These are phyloP conservation scores for Choloepus didactylus DNA, from an alignment of 2,797 vertebrate genomes.

Conservation along the genomic window DNA sequence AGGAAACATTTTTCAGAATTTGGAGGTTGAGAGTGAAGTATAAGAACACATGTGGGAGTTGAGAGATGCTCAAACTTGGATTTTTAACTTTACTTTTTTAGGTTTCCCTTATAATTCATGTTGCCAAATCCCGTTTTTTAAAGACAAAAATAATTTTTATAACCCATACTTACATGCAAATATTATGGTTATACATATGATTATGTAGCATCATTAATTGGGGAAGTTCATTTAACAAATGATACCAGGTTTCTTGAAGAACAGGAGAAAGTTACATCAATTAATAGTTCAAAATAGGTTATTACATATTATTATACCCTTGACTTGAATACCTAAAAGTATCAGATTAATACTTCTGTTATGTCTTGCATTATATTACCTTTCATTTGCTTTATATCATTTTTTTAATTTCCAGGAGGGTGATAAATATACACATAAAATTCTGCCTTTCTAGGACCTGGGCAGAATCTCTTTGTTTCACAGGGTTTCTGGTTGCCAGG, in stretches of 20 bases:
- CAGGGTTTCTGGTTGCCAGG: constrained; percentile 30
- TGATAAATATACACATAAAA: constrained; percentile 67
- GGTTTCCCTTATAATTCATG: not conserved
- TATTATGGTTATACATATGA: not conserved
- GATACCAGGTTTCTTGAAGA: constrained; percentile 20
- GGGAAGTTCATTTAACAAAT: not conserved
- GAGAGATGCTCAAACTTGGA: constrained; percentile 47
- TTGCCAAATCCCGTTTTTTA: constrained; percentile 36
- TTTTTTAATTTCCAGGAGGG: constrained; percentile 60
- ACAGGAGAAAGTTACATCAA: constrained; percentile 1
- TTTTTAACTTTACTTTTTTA: constrained; percentile 50
- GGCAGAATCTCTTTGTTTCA: constrained; percentile 57
- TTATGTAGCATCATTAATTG: not conserved
- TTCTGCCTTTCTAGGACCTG: constrained; percentile 49
- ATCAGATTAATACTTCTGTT: not conserved
- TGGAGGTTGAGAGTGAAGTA: constrained; percentile 5
- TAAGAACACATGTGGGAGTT: constrained; percentile 58
- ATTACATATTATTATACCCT: not conserved
- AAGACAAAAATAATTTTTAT: constrained; percentile 34
- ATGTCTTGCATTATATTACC: not conserved
- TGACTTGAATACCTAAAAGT: not conserved
- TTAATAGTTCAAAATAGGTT: not conserved
- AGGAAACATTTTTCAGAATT: constrained; percentile 28
- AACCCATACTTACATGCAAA: not conserved
- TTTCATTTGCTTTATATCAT: not conserved